Evolutionary conservation across 2,113 vertebrate genomes (phyloP).

Genomic region (Dissostichus mawsoni): DNA sequence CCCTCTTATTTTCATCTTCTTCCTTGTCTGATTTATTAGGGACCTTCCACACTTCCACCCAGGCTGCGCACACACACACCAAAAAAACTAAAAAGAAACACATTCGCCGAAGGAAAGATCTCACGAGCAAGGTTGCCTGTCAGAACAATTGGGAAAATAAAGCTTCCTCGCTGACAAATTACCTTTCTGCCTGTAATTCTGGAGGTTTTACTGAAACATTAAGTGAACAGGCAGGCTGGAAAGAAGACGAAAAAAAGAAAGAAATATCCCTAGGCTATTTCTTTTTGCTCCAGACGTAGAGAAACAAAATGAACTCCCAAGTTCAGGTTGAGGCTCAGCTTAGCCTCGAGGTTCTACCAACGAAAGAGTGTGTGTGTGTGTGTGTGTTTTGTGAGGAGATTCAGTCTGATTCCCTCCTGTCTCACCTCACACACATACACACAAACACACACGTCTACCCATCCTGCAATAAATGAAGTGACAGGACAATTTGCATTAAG

Average conservation of each 20-base stretch:
- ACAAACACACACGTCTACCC: slow-evolving; percentile 51
- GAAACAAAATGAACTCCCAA: slow-evolving; percentile 79
- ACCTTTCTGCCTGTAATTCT: slow-evolving; percentile 78
- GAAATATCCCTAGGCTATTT: slow-evolving; percentile 70
- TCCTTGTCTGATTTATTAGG: slow-evolving; percentile 63
- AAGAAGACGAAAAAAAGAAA: slow-evolving; percentile 36
- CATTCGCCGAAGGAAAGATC: slow-evolving; percentile 46
- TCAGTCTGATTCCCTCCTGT: slow-evolving; percentile 47
- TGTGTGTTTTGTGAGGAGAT: slow-evolving; percentile 44
- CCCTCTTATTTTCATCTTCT: slow-evolving; percentile 50
- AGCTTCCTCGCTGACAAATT: slow-evolving; percentile 72
- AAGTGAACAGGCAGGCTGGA: slow-evolving; percentile 65
- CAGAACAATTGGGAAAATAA: slow-evolving; percentile 74
- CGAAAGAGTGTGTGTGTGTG: slow-evolving; percentile 42
- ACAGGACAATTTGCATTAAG: slow-evolving; percentile 78
- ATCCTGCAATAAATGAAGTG: slow-evolving; percentile 70
- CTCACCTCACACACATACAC: slow-evolving; percentile 54
- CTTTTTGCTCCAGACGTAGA: slow-evolving; percentile 70
- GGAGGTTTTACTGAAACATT: slow-evolving; percentile 69
- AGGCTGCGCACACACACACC: slow-evolving; percentile 4
- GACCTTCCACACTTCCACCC: background rate
- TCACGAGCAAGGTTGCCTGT: slow-evolving; percentile 68
- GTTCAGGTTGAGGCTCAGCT: slow-evolving; percentile 79
- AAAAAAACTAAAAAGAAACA: background rate
- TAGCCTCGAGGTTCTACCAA: slow-evolving; percentile 69